These are phyloP conservation scores for Neostethus bicornis DNA, from an alignment of 2,797 vertebrate genomes.

Conservation along the genomic window DNA sequence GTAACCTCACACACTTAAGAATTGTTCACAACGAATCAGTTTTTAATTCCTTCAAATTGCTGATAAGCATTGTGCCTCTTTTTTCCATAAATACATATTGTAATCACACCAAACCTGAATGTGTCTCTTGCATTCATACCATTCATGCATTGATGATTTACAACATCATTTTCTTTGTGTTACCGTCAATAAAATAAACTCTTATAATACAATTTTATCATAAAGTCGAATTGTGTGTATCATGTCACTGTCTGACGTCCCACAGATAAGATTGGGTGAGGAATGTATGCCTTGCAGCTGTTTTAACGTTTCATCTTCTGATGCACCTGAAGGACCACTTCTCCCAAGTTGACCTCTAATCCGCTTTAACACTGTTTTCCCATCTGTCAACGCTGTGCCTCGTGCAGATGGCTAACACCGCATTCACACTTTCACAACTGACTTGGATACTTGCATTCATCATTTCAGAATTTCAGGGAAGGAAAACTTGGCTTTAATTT, in stretches of 20 bases:
- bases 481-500: background rate
- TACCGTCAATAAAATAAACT: no score
- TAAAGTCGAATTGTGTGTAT: no score
- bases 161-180: background rate
- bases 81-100: background rate
- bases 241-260: background rate
- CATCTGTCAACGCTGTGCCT: slow-evolving; percentile 44
- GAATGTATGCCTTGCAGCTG: slow-evolving; percentile 12
- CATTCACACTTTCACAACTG: slow-evolving; percentile 21
- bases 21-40: background rate
- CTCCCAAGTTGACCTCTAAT: slow-evolving; percentile 47
- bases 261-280: background rate
- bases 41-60: background rate
- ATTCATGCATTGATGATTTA: background rate
- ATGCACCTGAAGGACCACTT: slow-evolving; percentile 34
- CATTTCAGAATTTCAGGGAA: background rate
- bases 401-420: slow-evolving; percentile 32
- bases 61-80: background rate
- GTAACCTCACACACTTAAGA: slow-evolving; percentile 18
- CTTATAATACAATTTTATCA: no score
- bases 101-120: background rate
- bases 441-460: slow-evolving; percentile 11
- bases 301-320: slow-evolving; percentile 12
- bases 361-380: slow-evolving; percentile 47
- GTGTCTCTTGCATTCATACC: background rate